Evolutionary conservation across 2,888 invertebrate genomes (phyloP).

Genomic region (Craniophora ligustri): DNA sequence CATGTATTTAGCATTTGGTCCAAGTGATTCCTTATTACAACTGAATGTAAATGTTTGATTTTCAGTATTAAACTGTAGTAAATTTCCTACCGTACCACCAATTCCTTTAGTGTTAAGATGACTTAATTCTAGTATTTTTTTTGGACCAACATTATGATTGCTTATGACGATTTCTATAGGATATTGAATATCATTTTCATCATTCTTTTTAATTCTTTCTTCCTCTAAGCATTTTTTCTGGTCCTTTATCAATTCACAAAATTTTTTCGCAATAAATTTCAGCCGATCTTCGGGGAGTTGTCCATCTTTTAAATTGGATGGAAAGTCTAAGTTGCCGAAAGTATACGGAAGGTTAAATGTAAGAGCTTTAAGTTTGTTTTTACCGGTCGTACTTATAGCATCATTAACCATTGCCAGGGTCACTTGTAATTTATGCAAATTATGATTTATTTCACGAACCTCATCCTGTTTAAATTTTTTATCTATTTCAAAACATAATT

Average conservation of each 20-base stretch:
- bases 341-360: slow-evolving; percentile 52
- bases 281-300: slow-evolving; percentile 24
- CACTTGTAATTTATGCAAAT: slow-evolving; percentile 48
- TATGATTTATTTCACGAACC: slow-evolving; percentile 36
- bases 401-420: slow-evolving; percentile 42
- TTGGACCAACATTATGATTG: slow-evolving; percentile 48
- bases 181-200: slow-evolving; percentile 14
- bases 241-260: slow-evolving; percentile 37
- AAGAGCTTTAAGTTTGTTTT: slow-evolving; percentile 40
- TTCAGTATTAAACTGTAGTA: slow-evolving; percentile 48
- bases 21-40: slow-evolving; percentile 26
- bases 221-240: slow-evolving; percentile 6
- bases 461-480: slow-evolving; percentile 43
- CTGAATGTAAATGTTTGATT: slow-evolving; percentile 54
- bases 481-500: slow-evolving; percentile 30
- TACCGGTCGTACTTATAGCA: slow-evolving; percentile 47
- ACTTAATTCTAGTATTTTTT: slow-evolving; percentile 48
- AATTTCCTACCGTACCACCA: slow-evolving; percentile 63
- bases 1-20: slow-evolving; percentile 52
- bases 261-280: slow-evolving; percentile 36
- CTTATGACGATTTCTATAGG: slow-evolving; percentile 45
- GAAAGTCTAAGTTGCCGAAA: slow-evolving; percentile 62
- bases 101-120: slow-evolving; percentile 58
- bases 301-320: slow-evolving; percentile 30
- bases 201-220: slow-evolving; percentile 15